Conservation (phyloP, 2,113 vertebrate genomes). For the Mesocricetus auratus region DNA sequence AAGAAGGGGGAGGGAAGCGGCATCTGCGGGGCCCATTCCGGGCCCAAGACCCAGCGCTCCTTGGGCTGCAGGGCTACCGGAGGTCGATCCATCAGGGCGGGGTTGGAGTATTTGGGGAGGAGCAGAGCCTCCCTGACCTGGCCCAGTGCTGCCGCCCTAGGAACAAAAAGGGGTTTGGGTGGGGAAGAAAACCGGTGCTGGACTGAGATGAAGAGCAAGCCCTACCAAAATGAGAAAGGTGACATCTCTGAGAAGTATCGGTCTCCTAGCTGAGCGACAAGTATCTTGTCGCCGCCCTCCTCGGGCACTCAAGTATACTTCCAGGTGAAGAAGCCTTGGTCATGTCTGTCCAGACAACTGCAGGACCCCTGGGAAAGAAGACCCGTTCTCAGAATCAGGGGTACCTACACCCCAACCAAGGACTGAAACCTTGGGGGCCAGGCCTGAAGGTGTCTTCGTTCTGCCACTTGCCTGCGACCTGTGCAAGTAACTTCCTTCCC, state of each 20-base stretch:
- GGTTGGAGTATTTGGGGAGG: not conserved
- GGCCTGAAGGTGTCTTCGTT: not conserved
- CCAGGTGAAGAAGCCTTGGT: not conserved
- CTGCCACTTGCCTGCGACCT: not conserved
- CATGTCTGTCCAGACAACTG: not conserved
- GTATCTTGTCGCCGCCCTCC: not conserved
- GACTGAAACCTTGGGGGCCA: not conserved
- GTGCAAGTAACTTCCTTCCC: constrained; percentile 39
- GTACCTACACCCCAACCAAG: not conserved
- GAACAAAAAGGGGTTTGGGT: not conserved
- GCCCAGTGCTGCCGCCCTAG: not conserved
- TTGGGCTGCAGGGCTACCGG: not conserved
- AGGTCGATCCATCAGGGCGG: not conserved
- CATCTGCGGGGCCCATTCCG: constrained; percentile 63
- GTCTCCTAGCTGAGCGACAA: not conserved
- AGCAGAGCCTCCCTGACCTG: not conserved
- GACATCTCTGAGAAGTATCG: not conserved
- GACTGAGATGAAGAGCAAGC: not conserved
- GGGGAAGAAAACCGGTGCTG: not conserved
- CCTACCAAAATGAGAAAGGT: constrained; percentile 11
- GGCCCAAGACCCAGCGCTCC: constrained; percentile 1
- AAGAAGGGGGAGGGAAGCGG: constrained; percentile 66
- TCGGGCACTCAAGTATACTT: not conserved
- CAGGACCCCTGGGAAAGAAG: not conserved
- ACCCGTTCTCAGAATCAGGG: not conserved